Evolutionary conservation across 2,797 vertebrate genomes (phyloP).

Genomic region (Podargus strigoides): DNA sequence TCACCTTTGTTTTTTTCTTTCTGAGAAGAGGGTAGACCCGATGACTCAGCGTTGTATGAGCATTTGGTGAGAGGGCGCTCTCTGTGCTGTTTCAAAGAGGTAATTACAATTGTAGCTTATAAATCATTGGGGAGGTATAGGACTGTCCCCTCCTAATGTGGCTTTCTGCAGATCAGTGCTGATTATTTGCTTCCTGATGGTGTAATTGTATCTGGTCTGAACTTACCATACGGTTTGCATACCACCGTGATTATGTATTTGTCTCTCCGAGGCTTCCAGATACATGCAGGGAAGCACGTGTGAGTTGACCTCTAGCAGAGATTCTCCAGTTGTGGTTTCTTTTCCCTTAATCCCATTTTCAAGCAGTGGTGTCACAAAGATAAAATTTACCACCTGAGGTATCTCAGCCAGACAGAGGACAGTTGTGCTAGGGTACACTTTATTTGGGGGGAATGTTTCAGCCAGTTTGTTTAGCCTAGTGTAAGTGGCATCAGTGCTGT

Average conservation of each 20-base stretch:
- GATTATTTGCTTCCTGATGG: slow-evolving; percentile 45
- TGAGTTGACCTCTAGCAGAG: slow-evolving; percentile 61
- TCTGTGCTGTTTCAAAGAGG: slow-evolving; percentile 58
- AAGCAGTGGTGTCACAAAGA: not conserved
- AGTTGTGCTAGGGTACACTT: not conserved
- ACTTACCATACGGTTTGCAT: slow-evolving; percentile 54
- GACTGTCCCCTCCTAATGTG: slow-evolving; percentile 52
- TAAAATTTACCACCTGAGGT: slow-evolving; percentile 3
- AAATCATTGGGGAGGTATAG: slow-evolving; percentile 59
- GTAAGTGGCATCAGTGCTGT: not conserved
- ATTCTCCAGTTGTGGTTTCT: slow-evolving; percentile 19
- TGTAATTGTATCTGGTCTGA: slow-evolving; percentile 63
- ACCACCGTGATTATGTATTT: slow-evolving; percentile 63
- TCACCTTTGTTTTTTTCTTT: slow-evolving; percentile 9
- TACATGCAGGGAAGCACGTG: slow-evolving; percentile 30
- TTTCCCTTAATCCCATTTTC: not conserved
- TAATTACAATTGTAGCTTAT: slow-evolving; percentile 67
- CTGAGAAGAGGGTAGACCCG: not conserved
- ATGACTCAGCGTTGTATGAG: not conserved
- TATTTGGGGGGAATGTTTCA: not conserved
- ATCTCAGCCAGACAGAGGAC: not conserved
- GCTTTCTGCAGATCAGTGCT: slow-evolving; percentile 50
- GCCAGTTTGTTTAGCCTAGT: not conserved
- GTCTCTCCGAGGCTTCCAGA: slow-evolving; percentile 59
- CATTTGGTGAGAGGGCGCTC: slow-evolving; percentile 53